Percentiles rank a stretch among this genome's conserved stretches.
Evolutionary conservation across 2,888 invertebrate species (phyloP).

Genomic region (Euspilapteryx auroguttella): DNA sequence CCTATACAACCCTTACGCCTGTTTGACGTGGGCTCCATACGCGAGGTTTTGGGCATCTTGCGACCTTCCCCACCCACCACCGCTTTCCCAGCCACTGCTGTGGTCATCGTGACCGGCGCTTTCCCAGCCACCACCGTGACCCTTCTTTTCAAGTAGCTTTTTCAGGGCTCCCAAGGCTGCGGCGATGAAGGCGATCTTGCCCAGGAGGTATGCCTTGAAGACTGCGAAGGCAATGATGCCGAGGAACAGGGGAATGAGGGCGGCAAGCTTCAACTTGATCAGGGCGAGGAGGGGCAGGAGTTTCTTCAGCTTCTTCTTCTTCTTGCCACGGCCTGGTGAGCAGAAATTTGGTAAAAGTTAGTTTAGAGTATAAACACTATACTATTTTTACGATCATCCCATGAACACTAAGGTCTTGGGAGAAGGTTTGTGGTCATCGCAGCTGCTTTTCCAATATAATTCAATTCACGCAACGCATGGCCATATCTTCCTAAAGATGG

Average conservation of each 20-base stretch:
- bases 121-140: conserved; percentile 21
- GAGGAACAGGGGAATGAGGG: conserved; percentile 75
- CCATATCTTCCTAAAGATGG: no score
- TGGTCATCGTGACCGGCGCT: conserved; percentile 66
- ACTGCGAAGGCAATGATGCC: conserved; percentile 75
- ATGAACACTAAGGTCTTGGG: no score
- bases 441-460: no score
- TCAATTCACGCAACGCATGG: no score
- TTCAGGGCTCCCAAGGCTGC: conserved; percentile 66
- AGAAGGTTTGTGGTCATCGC: no score
- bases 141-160: conserved; percentile 69
- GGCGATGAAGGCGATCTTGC: conserved; percentile 82
- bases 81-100: conserved; percentile 20
- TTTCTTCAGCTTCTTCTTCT: conserved; percentile 78
- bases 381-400: no score
- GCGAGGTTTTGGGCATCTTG: conserved; percentile 70
- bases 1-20: conserved; percentile 25
- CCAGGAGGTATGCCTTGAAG: conserved; percentile 81
- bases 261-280: conserved; percentile 76
- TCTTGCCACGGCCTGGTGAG: conserved; percentile 72
- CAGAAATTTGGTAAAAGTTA: no score
- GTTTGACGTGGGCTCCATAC: conserved; percentile 60
- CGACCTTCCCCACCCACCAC: conserved; percentile 68
- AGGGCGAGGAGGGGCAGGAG: conserved; percentile 75
- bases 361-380: no score